These are phyloP conservation scores for Magallana angulata DNA, from an alignment of 1,140 invertebrate genomes.

Conservation along the genomic window DNA sequence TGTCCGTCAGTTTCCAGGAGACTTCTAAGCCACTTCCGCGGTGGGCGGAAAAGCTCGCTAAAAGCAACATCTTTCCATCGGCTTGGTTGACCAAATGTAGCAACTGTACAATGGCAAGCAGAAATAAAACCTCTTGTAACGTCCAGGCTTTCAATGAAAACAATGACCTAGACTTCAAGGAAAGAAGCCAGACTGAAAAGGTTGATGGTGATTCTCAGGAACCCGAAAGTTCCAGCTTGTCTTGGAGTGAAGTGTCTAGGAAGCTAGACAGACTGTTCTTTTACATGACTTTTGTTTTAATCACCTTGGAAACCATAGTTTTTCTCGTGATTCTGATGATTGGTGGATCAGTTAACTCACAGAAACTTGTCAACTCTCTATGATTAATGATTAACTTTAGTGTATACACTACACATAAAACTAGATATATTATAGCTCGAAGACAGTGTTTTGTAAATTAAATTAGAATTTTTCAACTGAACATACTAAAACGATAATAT, in stretches of 20 bases:
- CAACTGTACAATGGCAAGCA: neutral
- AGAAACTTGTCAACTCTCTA: neutral
- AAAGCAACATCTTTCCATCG: neutral
- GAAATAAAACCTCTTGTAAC: neutral
- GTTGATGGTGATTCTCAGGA: neutral
- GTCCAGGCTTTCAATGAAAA: neutral
- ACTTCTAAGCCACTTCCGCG: neutral
- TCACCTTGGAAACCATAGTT: constrained; percentile 1
- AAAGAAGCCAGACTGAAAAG: neutral
- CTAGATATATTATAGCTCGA: too few relatives aligned
- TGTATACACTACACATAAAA: too few relatives aligned
- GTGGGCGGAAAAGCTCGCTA: neutral
- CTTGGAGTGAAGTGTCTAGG: neutral
- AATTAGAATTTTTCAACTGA: too few relatives aligned
- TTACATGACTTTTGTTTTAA: constrained; percentile 10
- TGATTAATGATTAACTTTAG: neutral
- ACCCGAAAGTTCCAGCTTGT: neutral
- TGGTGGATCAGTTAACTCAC: neutral
- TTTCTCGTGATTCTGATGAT: neutral
- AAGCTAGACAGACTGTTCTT: neutral
- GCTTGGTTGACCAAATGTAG: neutral
- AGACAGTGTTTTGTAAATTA: too few relatives aligned
- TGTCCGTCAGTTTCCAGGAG: constrained; percentile 16
- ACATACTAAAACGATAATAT: too few relatives aligned
- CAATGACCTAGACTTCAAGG: too few relatives aligned